Evolutionary conservation across 1,140 invertebrate species (phyloP), one percentile per base, ranked within the genome.

Genomic region (Callitettix versicolor): DNA sequence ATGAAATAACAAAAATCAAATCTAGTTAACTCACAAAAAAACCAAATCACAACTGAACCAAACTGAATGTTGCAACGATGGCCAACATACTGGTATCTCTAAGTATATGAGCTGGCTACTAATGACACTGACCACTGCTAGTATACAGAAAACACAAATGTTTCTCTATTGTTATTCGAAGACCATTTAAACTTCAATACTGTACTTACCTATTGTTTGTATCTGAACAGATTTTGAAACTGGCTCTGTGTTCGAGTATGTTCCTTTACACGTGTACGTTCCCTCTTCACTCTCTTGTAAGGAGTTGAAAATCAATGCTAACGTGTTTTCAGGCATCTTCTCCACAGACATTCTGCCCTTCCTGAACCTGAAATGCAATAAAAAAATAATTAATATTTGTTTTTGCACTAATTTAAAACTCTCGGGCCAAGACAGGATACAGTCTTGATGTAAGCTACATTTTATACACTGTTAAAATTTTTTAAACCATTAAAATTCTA

Each of bases 191-290:
- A n/a, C n/a, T n/a, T n/a, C n/a, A n/a, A n/a, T n/a, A n/a, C n/a
- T n/a, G 38, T 22, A 74, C 69, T 79, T 76, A 90, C 87, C 77
- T 63, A 85, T 86, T 59, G 84, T 83, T 62, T 81, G 79, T 60
- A 91, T 78, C 59, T 72, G 73, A 30, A 89, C 85, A 36, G 74
- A 77, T 38, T 79, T 80, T 50, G 69, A 73, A 42, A 91, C 67
- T 21, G 69, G 67, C 63, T 83, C 71, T 41, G 79, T 80, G 61
- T 73, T 79, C 15, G 85, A 84, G 67, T 90, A 91, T 52, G 71
- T 81, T 7, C 86, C 89, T 22, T 78, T 76, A 68, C 91, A 95
- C 40, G 81, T 87, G 71, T 94, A 95, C 53, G 71, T 79, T 40
- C 90, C 90, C 42, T 80, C 81, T 70, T 92, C 82, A 34, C 82